Conservation (phyloP, 2,888 invertebrate genomes). For the Drosophila limbata region DNA sequence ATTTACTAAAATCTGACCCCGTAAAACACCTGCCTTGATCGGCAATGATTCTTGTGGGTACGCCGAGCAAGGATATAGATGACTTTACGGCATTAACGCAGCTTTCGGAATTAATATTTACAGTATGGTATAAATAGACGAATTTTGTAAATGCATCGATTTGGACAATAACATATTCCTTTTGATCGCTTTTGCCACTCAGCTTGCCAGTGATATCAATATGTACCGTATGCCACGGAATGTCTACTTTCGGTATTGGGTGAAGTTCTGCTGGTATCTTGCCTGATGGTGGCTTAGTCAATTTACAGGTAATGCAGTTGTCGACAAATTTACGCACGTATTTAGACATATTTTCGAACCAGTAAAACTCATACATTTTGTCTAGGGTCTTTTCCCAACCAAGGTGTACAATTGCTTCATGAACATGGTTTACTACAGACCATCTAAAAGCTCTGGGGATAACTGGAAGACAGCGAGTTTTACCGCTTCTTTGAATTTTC, state of each 20-base stretch:
- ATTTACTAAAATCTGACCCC: no score
- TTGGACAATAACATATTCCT: constrained; percentile 9
- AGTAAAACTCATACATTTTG: constrained; percentile 39
- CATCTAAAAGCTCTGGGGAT: constrained; percentile 38
- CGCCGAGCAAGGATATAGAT: not conserved
- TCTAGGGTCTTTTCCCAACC: constrained; percentile 43
- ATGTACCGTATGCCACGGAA: constrained; percentile 13
- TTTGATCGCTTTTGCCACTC: constrained; percentile 8
- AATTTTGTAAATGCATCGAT: constrained; percentile 19
- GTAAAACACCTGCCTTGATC: no score
- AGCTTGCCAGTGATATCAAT: not conserved
- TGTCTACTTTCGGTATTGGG: constrained; percentile 13
- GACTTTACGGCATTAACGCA: not conserved
- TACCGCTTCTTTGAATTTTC: constrained; percentile 41
- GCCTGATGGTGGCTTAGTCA: constrained; percentile 7
- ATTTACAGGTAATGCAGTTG: constrained; percentile 19
- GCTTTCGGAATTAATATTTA: constrained; percentile 6
- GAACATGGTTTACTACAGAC: constrained; percentile 38
- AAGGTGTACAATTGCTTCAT: constrained; percentile 39
- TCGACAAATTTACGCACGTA: constrained; percentile 13
- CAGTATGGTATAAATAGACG: constrained; percentile 16
- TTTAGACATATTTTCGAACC: constrained; percentile 38
- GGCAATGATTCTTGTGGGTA: no score
- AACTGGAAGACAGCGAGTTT: constrained; percentile 41
- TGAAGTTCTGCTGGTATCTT: constrained; percentile 2